Evolutionary conservation across 1,140 invertebrate species (phyloP), one percentile per base, ranked within the genome.

Genomic region (Metaphire vulgaris): DNA sequence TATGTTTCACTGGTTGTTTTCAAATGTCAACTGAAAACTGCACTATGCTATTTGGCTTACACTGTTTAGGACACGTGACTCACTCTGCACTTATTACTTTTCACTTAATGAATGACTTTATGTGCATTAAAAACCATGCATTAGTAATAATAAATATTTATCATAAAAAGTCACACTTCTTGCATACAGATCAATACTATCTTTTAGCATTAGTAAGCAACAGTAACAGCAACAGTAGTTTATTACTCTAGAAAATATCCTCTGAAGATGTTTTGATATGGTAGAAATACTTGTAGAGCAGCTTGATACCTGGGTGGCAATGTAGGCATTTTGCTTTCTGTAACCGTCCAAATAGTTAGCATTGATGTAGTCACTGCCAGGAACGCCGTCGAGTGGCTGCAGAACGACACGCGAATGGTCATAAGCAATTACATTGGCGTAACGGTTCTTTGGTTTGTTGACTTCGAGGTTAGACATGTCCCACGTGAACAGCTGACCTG

Each of bases 401-500:
- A 99, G 88, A 72, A 98, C 94, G 0, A 99, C 97, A 21, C 98
- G 89, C n/a, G 96, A 67, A 34, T 74, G 74, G 30, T 74, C 74
- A 32, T 74, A 99, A 0, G 98, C 97, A n/a, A 99, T 97, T 0
- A 99, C 97, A 85, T 99, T 99, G 2, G 97, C 97, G 85, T 99
- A 99, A 34, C 98, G 90, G 88, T 99, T 99, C 86, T 99, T 99
- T 0, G 95, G 93, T 82, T 98, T 98, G 84, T 99, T 99, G 0
- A 97, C 91, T 84, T 99, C 96, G 89, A 96, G 90, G 83, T 95
- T 98, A 0, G 96, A 98, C 86, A 98, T 94, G 84, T 99, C 97
- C 98, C 98, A 99, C 0, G 97, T 99, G 85, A 99, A 99, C 85
- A 99, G 97, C 83, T 99, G 97, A 0, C 96, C 97, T 2, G 97